Conservation (phyloP, 2,113 vertebrate species). For the Alouatta palliata region DNA sequence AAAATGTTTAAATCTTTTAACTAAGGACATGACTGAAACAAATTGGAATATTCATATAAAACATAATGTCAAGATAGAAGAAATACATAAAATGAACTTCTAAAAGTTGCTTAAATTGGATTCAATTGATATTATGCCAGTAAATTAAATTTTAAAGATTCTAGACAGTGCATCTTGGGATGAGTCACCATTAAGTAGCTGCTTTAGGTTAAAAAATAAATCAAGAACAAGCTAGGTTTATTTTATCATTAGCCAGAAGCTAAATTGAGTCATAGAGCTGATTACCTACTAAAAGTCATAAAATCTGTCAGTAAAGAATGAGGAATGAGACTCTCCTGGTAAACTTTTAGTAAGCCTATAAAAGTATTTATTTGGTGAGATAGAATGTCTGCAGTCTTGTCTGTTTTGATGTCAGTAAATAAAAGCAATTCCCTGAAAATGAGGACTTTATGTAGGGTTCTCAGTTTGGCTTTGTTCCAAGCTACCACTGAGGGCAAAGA, state of each 20-base stretch:
- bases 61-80: conserved; percentile 31
- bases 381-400: neutral
- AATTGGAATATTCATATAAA: conserved; percentile 38
- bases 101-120: conserved; percentile 53
- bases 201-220: conserved; percentile 13
- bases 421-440: conserved; percentile 14
- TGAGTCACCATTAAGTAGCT: conserved; percentile 27
- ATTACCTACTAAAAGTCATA: conserved; percentile 52
- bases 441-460: neutral
- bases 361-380: conserved; percentile 6
- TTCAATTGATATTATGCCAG: conserved; percentile 34
- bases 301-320: conserved; percentile 42
- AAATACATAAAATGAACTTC: conserved; percentile 46
- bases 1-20: conserved; percentile 33
- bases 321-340: neutral
- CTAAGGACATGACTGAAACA: conserved; percentile 32
- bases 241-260: conserved; percentile 42
- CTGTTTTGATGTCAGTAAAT: neutral
- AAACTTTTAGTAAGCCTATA: neutral
- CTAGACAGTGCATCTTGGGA: neutral
- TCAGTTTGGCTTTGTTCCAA: neutral
- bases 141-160: conserved; percentile 35
- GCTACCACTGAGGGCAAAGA: neutral
- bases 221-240: neutral
- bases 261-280: conserved; percentile 12